Percentiles rank a stretch among this genome's conserved stretches.
These are phyloP conservation scores for Eupleurogrammus muticus DNA, from an alignment of 2,797 vertebrate genomes.

Conservation along the genomic window DNA sequence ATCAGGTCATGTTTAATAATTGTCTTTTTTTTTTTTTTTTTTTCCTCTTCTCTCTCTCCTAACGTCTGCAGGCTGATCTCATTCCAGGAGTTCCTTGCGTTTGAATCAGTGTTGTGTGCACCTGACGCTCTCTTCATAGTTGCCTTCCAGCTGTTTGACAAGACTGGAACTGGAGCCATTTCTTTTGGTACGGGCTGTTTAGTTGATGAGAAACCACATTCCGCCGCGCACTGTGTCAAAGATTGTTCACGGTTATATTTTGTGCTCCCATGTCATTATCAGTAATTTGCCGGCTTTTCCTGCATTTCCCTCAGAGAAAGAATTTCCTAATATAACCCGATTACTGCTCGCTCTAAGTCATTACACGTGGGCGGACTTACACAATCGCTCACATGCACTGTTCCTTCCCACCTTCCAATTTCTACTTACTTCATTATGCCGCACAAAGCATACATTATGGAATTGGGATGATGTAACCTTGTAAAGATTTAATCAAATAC, in stretches of 20 bases:
- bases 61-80: constrained; percentile 93
- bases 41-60: constrained; percentile 1
- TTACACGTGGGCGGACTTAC: constrained; percentile 43
- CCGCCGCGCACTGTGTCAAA: neutral
- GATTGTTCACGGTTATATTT: neutral
- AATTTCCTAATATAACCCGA: constrained; percentile 53
- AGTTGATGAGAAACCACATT: neutral
- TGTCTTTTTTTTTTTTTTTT: neutral
- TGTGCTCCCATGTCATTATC: neutral
- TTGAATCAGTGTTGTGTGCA: constrained; percentile 97
- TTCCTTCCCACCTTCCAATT: neutral
- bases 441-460: neutral
- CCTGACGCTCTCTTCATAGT: constrained; percentile 98
- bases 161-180: constrained; percentile 93
- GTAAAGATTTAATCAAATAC: neutral
- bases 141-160: constrained; percentile 99
- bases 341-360: constrained; percentile 49
- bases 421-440: constrained; percentile 1
- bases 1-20: neutral
- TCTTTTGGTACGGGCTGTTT: constrained; percentile 90
- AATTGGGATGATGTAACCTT: neutral
- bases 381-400: constrained; percentile 28
- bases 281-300: neutral
- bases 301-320: constrained; percentile 12
- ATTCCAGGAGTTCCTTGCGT: constrained; percentile 98